These are phyloP conservation scores for Callopanchax toddi DNA, from an alignment of 2,113 vertebrate genomes.

Conservation along the genomic window DNA sequence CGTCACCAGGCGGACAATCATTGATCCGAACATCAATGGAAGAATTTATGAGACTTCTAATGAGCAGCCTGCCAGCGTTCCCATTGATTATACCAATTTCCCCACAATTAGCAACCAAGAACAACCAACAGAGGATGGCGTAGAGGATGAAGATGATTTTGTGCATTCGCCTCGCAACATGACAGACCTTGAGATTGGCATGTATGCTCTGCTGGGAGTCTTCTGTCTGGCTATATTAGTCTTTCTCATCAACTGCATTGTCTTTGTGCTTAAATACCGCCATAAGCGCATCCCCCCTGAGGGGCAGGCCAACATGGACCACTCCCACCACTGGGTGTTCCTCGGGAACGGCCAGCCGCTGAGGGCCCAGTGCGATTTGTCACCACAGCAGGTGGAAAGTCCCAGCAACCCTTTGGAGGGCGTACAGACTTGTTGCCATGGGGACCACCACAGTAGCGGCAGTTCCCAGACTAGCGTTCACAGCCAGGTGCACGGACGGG, in stretches of 20 bases:
- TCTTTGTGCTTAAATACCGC: conserved; percentile 96
- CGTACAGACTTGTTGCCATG: conserved; percentile 91
- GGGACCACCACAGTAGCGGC: conserved; percentile 94
- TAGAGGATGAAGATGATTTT: conserved; percentile 77
- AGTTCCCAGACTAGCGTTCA: conserved; percentile 97
- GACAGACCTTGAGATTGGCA: conserved; percentile 97
- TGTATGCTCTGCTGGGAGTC: conserved; percentile 95
- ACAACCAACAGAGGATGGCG: conserved; percentile 70
- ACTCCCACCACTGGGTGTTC: conserved; percentile 99
- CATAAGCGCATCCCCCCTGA: conserved; percentile 95
- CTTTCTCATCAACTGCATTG: conserved; percentile 99
- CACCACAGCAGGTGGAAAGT: conserved; percentile 87
- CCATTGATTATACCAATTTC: conserved; percentile 86
- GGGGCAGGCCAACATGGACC: conserved; percentile 98
- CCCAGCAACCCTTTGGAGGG: conserved; percentile 87
- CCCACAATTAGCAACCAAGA: conserved; percentile 87
- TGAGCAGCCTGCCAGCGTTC: conserved; percentile 80
- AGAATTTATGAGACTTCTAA: conserved; percentile 76
- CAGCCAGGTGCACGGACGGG: conserved; percentile 94
- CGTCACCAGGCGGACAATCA: conserved; percentile 80
- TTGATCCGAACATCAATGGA: conserved; percentile 74
- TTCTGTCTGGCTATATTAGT: conserved; percentile 98
- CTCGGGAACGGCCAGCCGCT: conserved; percentile 94
- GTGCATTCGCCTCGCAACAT: conserved; percentile 89
- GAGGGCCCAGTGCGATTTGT: conserved; percentile 89